These are phyloP conservation scores for Metopia argyrocephala DNA, from an alignment of 2,888 invertebrate species.

Conservation along the genomic window DNA sequence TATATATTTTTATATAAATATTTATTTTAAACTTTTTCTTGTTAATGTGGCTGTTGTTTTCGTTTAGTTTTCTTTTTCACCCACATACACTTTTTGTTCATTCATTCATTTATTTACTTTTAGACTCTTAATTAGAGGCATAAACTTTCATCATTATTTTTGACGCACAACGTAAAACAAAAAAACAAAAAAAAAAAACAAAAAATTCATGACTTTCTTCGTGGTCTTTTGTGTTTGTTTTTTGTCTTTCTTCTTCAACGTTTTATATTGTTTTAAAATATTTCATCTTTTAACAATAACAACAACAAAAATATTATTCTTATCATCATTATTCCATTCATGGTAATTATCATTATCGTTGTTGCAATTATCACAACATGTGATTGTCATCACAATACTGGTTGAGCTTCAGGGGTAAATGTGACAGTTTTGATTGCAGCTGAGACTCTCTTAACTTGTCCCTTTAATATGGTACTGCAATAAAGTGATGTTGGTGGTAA, in stretches of 20 bases:
- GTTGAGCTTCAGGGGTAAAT: not conserved
- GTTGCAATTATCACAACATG: conserved; percentile 28
- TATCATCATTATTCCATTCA: not conserved
- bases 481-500: not conserved
- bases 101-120: not conserved
- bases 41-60: too few species aligned
- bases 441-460: conserved; percentile 10
- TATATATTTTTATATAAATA: too few species aligned
- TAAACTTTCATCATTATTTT: conserved; percentile 31
- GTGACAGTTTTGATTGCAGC: conserved; percentile 31
- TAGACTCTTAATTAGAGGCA: conserved; percentile 40
- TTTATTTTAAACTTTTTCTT: too few species aligned
- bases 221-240: not conserved
- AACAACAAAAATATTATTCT: not conserved
- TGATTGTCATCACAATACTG: conserved; percentile 6
- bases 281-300: not conserved
- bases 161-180: conserved; percentile 18
- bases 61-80: too few species aligned
- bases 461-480: not conserved
- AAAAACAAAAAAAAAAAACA: too few species aligned
- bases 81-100: not conserved
- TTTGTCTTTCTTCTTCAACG: not conserved
- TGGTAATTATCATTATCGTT: not conserved
- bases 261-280: too few species aligned
- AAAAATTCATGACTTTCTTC: too few species aligned